Conservation (phyloP, 1,140 invertebrate species). For the Anastrepha obliqua region DNA sequence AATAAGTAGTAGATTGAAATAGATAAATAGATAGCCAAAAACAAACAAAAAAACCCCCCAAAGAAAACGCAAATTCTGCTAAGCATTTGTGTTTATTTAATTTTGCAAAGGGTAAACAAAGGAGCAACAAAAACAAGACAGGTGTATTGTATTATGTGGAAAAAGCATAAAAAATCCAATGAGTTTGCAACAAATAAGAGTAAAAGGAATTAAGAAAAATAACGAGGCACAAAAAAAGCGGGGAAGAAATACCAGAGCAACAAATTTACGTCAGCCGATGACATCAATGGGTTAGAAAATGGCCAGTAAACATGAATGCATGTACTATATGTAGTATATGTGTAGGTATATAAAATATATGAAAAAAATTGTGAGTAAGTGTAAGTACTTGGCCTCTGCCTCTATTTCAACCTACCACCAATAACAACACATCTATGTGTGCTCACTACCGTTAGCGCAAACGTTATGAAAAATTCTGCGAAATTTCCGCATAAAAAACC, state of each 20-base stretch:
- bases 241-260: not conserved
- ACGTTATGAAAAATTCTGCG: constrained; percentile 1
- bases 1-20: not conserved
- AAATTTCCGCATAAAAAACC: not conserved
- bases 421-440: too few relatives aligned
- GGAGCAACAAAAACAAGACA: too few relatives aligned
- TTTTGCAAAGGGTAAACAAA: constrained; percentile 22
- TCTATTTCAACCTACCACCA: too few relatives aligned
- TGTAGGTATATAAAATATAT: too few relatives aligned
- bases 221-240: not conserved
- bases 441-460: not conserved
- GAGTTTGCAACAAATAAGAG: not conserved
- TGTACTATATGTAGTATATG: too few relatives aligned
- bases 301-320: not conserved
- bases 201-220: not conserved
- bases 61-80: not conserved
- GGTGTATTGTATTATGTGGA: not conserved
- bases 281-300: not conserved
- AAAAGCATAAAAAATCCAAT: not conserved
- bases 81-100: not conserved
- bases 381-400: not conserved
- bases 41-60: not conserved
- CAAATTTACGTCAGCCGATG: not conserved
- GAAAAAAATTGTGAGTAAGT: not conserved
- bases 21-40: not conserved